Base-by-base conservation (phyloP, 2,113 vertebrate species). In the Hystrix brachyura region DNA sequence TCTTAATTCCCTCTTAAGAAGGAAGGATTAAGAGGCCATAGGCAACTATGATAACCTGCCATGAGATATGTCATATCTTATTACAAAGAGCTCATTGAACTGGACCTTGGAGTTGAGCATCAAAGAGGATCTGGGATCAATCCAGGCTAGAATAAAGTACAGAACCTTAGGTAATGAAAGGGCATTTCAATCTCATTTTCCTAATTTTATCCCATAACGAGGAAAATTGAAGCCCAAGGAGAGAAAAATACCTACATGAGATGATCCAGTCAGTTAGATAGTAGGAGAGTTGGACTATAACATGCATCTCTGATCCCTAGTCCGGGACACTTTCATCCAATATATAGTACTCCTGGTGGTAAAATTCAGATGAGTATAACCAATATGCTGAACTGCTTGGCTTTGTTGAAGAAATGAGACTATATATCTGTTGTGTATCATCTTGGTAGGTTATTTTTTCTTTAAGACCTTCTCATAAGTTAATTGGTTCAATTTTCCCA, bases 1-100 rank as follows among this genome's bases (percentile, higher is more conserved):
- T 87, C 43, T 51, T 53, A 86, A 87, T 86, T 95, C 19, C 46
- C 90, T 84, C 72, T 88, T 43, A 8, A 95, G 38, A 95, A 96
- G 19, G 53, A 92, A 91, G 18, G 55, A 48, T 85, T 94, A 85
- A 84, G 48, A 83, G 38, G 23, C 29, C 7, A 43, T 3, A 86
- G 32, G 32, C 59, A 89, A 38, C 83, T 83, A 80, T 71, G 87
- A 23, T 95, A 88, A 86, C 15, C 38, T 38, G 38, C 38, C 38
- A 38, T 91, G 38, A 32, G 23, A 27, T 72, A n/a, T 87, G 1
- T 78, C 15, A 53, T 90, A 34, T 91, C 48, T 69, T 91, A 38
- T 32, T 48, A 4, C 34, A 38, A 86, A 76, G 27, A 82, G 23
- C 38, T 97, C 48, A 9, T 15, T 90, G n/a, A 4, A 76, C 53